Base-by-base conservation (phyloP, 1,140 invertebrate genomes). In the Apis laboriosa region DNA sequence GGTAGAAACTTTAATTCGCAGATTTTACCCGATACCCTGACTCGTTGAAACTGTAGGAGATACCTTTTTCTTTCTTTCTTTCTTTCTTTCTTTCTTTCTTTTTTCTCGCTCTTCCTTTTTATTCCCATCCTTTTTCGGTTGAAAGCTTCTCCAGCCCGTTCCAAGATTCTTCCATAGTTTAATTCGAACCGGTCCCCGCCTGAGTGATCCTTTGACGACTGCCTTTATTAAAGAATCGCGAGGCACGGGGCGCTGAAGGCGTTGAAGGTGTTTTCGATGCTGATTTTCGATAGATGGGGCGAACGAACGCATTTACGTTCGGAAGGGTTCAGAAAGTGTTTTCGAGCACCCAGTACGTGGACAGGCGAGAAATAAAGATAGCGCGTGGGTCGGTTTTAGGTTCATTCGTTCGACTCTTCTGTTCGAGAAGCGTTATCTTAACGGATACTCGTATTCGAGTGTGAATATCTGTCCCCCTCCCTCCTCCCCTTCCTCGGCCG, bases 361-460 rank as follows among this genome's bases (percentile, higher is more conserved):
- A 43, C n/a, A 55, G 28, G 64, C 19, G 55, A 49, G 85, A 64
- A 84, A 87, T 85, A 77, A 89, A 87, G 88, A 87, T 89, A 89
- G 80, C 80, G 76, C 73, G 82, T 85, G 85, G 79, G 67, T 82
- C 71, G 79, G 56, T 79, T 89, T 86, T 84, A 81, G 67, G 66
- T 77, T 53, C 60, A 77, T 61, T 75, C 64, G 80, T 74, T 83
- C 81, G 43, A 60, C 58, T 67, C 63, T 56, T 34, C 77, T 53
- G 61, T 73, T 86, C 68, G 61, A n/a, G 34, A 43, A 43, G 60
- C 84, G 85, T 90, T 90, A 90, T 90, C 88, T 90, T 87, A 89
- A 89, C 86, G 85, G 71, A 88, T 79, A 82, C 81, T 72, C 81
- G 84, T 84, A 88, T 86, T 84, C 79, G 80, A 86, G 88, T 76